Percentiles rank a stretch among this genome's conserved stretches.
These are phyloP conservation scores for Orcinus orca DNA, from an alignment of 2,113 vertebrate genomes.

Conservation along the genomic window DNA sequence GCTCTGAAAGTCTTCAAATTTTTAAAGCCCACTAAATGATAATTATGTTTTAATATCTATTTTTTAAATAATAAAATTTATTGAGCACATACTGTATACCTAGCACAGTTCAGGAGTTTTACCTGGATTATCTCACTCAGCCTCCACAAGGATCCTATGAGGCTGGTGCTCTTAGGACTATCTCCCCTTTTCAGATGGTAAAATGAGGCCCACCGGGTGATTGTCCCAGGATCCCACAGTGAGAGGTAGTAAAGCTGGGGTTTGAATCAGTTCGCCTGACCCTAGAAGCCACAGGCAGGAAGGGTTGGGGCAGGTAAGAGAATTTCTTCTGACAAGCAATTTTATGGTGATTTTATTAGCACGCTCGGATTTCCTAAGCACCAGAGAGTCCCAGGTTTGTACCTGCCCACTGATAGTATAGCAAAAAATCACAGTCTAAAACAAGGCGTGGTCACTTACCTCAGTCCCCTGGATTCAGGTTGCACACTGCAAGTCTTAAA, in stretches of 20 bases:
- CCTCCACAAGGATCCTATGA: not conserved
- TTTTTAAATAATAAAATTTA: not conserved
- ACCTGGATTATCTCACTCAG: not conserved
- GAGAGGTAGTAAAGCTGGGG: not conserved
- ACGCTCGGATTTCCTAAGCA: not conserved
- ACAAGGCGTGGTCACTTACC: not conserved
- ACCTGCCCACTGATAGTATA: not conserved
- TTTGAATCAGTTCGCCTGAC: not conserved
- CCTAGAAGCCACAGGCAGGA: not conserved
- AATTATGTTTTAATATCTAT: not conserved
- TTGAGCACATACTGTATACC: not conserved
- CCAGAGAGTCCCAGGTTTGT: not conserved
- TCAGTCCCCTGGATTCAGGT: not conserved
- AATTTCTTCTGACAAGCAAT: not conserved
- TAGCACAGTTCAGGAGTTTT: not conserved
- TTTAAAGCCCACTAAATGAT: not conserved
- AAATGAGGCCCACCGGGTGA: not conserved
- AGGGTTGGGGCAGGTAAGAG: not conserved
- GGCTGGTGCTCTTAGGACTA: not conserved
- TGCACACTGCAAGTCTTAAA: not conserved
- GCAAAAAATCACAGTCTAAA: not conserved
- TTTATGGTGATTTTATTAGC: not conserved
- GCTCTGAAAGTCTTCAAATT: not conserved
- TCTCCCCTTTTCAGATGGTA: not conserved
- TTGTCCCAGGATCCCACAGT: not conserved